These are phyloP conservation scores for Sarcophilus harrisii DNA, from an alignment of 2,797 vertebrate species.

Conservation along the genomic window DNA sequence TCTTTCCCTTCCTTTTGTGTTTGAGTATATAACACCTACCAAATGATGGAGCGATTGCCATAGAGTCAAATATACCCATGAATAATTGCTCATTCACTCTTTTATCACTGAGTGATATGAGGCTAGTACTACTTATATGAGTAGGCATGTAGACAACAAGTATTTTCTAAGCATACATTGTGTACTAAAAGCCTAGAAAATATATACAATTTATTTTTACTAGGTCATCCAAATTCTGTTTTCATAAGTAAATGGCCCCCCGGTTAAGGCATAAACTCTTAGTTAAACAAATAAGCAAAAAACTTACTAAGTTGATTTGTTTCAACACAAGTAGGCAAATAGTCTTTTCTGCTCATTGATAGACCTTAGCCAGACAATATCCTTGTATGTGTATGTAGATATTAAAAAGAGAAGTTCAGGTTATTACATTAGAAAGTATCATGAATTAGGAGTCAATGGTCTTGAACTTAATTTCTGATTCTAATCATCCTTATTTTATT, in stretches of 20 bases:
- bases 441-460: neutral
- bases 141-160: neutral
- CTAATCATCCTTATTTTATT: neutral
- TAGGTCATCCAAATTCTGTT: neutral
- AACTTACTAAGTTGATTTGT: conserved; percentile 18
- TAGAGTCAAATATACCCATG: neutral
- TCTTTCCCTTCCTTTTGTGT: neutral
- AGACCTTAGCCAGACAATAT: neutral
- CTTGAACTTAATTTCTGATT: neutral
- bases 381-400: neutral
- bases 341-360: neutral
- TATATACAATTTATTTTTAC: neutral
- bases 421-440: neutral
- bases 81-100: neutral
- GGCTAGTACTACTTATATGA: neutral
- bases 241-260: conserved; percentile 16
- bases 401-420: neutral
- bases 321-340: conserved; percentile 56
- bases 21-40: neutral
- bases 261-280: conserved; percentile 1
- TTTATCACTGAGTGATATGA: neutral
- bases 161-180: neutral
- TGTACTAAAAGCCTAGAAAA: neutral
- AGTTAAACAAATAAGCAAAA: conserved; percentile 38
- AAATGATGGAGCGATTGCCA: neutral